A percentile compares a stretch with the other conserved stretches of the same genome.
phyloP scores from a whole-genome alignment of 2,888 invertebrate species.

The Drosophila prolongata region DNA sequence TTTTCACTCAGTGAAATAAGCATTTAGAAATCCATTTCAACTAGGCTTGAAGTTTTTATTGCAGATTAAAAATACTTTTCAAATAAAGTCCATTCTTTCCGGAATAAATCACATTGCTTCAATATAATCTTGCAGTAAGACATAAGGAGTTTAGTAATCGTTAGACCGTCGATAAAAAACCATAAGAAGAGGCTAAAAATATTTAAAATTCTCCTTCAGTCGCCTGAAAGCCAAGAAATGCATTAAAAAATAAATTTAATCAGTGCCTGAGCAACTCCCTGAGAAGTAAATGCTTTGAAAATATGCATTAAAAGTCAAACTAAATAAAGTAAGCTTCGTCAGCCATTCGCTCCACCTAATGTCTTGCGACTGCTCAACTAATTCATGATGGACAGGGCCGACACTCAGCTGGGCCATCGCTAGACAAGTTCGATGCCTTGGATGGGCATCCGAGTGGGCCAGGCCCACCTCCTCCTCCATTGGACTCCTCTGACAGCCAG shows the following conservation, averaged over 20 bases:
- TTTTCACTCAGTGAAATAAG: too few relatives aligned
- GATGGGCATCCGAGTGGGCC: conserved; percentile 69
- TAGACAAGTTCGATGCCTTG: conserved; percentile 80
- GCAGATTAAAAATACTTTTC: too few relatives aligned
- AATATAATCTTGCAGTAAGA: too few relatives aligned
- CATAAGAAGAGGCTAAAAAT: too few relatives aligned
- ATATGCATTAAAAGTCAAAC: conserved; percentile 25
- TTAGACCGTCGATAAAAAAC: too few relatives aligned
- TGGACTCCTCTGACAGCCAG: conserved; percentile 22
- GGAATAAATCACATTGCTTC: too few relatives aligned
- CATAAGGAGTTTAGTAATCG: too few relatives aligned
- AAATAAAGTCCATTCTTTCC: too few relatives aligned
- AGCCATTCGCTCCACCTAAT: conserved; percentile 19
- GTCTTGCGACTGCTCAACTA: conserved; percentile 42
- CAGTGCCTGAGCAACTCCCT: too few relatives aligned
- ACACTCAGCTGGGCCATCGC: conserved; percentile 53
- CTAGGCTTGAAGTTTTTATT: too few relatives aligned
- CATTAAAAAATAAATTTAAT: not conserved
- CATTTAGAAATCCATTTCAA: too few relatives aligned
- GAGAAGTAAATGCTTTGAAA: conserved; percentile 14
- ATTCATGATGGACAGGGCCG: conserved; percentile 66
- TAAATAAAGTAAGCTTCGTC: conserved; percentile 4
- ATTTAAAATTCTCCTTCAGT: not conserved
- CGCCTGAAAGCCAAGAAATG: too few relatives aligned
- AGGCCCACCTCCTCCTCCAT: conserved; percentile 35